These are phyloP conservation scores for Varecia variegata DNA, from an alignment of 2,797 vertebrate species.

Conservation along the genomic window DNA sequence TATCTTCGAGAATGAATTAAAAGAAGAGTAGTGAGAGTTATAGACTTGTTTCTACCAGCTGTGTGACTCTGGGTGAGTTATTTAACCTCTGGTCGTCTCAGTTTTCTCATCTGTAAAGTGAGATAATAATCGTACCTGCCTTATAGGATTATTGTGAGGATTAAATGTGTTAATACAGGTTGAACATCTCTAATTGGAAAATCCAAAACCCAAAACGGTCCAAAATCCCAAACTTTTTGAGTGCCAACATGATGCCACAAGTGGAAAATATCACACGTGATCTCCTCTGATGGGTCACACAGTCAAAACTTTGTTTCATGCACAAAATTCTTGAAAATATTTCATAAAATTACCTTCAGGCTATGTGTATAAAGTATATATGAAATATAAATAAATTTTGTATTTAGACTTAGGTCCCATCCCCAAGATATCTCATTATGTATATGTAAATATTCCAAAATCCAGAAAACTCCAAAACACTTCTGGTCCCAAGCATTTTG, in stretches of 20 bases:
- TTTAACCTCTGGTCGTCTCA: no score
- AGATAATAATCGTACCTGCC: not conserved
- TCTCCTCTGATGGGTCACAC: not conserved
- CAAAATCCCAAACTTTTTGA: not conserved
- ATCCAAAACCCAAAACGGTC: not conserved
- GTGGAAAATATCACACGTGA: not conserved
- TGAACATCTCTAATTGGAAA: not conserved
- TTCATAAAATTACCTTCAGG: not conserved
- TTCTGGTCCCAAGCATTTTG: not conserved
- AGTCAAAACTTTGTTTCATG: not conserved
- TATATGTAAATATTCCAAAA: not conserved
- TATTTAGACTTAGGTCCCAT: not conserved
- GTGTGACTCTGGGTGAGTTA: not conserved
- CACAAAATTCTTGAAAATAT: not conserved
- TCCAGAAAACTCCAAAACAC: not conserved
- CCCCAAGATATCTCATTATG: not conserved
- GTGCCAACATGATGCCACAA: not conserved
- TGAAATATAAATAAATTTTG: not conserved
- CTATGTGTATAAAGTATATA: not conserved
- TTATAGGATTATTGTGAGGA: not conserved
- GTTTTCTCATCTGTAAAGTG: not conserved
- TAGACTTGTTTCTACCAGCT: not conserved
- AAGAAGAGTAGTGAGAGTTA: not conserved
- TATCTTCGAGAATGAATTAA: not conserved
- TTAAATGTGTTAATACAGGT: not conserved